Conservation (phyloP, 2,113 vertebrate genomes). For the Arothron firmamentum region DNA sequence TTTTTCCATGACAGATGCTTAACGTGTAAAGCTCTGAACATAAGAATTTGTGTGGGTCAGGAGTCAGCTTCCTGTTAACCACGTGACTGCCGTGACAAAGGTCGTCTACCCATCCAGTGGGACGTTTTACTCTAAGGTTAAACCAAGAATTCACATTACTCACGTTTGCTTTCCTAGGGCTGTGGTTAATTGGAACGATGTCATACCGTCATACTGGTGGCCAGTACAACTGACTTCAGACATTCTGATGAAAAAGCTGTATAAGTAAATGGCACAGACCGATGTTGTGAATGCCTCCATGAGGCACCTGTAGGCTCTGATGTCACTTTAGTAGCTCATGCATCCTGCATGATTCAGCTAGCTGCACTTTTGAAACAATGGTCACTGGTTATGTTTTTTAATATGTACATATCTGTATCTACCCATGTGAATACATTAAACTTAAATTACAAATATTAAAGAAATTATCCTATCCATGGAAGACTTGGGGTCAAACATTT, state of each 20-base stretch:
- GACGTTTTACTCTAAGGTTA: conserved; percentile 17
- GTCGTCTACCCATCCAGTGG: conserved; percentile 3
- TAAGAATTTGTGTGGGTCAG: too few species aligned
- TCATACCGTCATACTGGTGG: conserved; percentile 32
- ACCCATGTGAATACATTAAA: conserved; percentile 74
- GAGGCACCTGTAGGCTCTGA: conserved; percentile 67
- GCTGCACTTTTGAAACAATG: conserved; percentile 56
- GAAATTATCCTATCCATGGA: conserved; percentile 38
- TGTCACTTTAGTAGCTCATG: conserved; percentile 58
- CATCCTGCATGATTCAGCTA: conserved; percentile 73
- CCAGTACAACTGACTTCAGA: conserved; percentile 41
- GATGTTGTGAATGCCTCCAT: conserved; percentile 70
- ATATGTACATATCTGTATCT: conserved; percentile 72
- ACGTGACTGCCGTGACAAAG: background rate
- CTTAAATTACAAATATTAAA: conserved; percentile 29
- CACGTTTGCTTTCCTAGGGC: conserved; percentile 42
- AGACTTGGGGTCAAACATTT: conserved; percentile 10
- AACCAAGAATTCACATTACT: conserved; percentile 30
- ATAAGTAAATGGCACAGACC: conserved; percentile 42
- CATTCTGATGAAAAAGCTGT: conserved; percentile 47
- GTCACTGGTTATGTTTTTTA: conserved; percentile 39
- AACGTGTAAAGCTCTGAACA: too few species aligned
- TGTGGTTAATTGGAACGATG: conserved; percentile 15
- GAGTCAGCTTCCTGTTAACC: too few species aligned
- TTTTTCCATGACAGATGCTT: conserved; percentile 4